A percentile compares a stretch with the other conserved stretches of the same genome.
Evolutionary conservation across 2,797 vertebrate species (phyloP).

Genomic region (Tokudaia muenninki): DNA sequence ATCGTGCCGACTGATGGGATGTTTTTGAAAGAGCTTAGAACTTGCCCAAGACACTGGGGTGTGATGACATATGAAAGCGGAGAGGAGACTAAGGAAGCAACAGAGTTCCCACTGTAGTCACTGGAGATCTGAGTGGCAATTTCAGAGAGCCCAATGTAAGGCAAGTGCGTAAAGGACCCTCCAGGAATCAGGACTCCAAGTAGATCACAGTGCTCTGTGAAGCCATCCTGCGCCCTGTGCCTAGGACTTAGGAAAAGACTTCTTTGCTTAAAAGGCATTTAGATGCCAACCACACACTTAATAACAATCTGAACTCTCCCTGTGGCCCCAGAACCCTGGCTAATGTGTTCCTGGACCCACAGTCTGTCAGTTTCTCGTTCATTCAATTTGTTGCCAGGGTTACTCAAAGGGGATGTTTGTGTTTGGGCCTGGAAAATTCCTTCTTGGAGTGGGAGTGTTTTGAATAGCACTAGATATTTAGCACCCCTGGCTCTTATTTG

Average conservation of each 20-base stretch:
- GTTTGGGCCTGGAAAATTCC: neutral
- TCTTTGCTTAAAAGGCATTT: neutral
- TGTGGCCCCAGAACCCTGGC: neutral
- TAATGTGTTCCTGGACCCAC: neutral
- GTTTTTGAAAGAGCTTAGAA: neutral
- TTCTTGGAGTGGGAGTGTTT: conserved; percentile 43
- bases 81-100: neutral
- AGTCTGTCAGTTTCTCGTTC: neutral
- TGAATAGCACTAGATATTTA: neutral
- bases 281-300: neutral
- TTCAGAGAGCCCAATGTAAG: neutral
- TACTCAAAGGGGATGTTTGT: neutral
- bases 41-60: neutral
- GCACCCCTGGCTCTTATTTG: neutral
- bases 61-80: neutral
- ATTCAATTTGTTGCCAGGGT: neutral
- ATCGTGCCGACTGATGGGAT: neutral
- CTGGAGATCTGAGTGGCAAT: conserved; percentile 29
- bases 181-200: neutral
- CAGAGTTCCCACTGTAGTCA: neutral
- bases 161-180: neutral
- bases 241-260: neutral
- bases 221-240: neutral
- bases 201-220: neutral
- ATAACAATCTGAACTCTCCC: neutral